Base-by-base conservation (phyloP, 2,888 invertebrate species). In the Smittia sp. region DNA sequence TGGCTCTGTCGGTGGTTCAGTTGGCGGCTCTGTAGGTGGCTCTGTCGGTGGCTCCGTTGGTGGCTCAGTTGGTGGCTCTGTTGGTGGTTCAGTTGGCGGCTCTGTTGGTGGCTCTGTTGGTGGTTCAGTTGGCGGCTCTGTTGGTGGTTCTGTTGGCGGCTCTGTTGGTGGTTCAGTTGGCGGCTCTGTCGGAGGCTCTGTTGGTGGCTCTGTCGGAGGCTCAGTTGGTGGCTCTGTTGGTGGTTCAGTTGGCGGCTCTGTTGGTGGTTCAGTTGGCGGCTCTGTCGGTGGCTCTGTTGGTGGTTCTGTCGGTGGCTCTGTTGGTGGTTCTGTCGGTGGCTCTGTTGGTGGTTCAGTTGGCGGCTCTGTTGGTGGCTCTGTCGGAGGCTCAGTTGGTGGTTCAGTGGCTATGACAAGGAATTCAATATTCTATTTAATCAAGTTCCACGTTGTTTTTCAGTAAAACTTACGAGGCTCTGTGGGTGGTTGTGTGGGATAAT, bases 61-160 rank as follows among this genome's bases (percentile, higher is more conserved):
- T 2, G 65, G 4, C 2, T 69, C 69, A 1, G 73, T 73, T 73
- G 73, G 73, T n/a, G 70, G 13, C 6, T 54, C 70, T 6, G 70
- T 74, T 2, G 74, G 38, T 2, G 65, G 18, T 27, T 73, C 58
- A n/a, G 74, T 74, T 67, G 74, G 74, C 1, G 46, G 32, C 1
- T 74, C 67, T 0, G 74, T 74, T 27, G 74, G 74, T 1, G 73
- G 18, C 46, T 73, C 68, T 22, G 74, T 74, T 67, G 74, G 74
- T 1, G 46, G 32, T 1, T 74, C 73, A 0, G 74, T 74, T 27
- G 74, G 74, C 1, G 73, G 6, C 38, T 27, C 65, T 27, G 65
- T 74, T 32, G 65, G 65, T 52, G 27, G 24, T 11, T 72, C 65
- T 24, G 74, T 74, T 27, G 74, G 73, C 11, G 62, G 18, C 1